Conservation (phyloP, 2,113 vertebrate species). For the Gymnobelideus leadbeateri region DNA sequence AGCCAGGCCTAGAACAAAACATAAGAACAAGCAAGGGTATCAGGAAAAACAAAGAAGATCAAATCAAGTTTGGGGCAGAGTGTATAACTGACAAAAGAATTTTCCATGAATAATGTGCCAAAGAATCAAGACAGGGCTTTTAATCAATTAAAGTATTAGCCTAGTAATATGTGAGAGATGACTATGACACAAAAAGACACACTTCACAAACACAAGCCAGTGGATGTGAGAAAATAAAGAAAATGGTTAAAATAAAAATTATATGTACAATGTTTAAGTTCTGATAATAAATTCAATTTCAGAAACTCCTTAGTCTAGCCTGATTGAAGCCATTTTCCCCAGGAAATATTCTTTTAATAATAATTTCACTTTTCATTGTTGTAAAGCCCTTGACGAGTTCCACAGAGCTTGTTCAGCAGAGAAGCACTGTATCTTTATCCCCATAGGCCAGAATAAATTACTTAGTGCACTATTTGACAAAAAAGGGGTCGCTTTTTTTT, state of each 20-base stretch:
- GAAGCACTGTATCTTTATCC: neutral
- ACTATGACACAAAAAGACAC: neutral
- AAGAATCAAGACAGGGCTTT: neutral
- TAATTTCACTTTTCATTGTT: neutral
- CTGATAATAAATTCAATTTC: slow-evolving; percentile 1
- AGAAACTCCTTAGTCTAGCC: neutral
- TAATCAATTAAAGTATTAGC: neutral
- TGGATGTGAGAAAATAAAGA: neutral
- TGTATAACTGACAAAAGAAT: neutral
- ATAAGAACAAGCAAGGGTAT: neutral
- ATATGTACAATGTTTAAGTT: neutral
- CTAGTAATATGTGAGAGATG: neutral
- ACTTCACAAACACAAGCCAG: neutral
- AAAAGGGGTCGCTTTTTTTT: neutral
- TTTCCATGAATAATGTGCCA: neutral
- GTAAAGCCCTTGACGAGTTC: neutral
- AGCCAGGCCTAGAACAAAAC: neutral
- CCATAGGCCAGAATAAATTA: slow-evolving; percentile 1
- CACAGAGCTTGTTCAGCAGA: neutral
- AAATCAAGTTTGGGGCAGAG: neutral
- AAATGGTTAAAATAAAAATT: neutral
- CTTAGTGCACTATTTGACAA: neutral
- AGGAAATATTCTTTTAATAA: slow-evolving; percentile 1
- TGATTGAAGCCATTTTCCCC: neutral
- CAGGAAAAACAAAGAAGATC: neutral